These are phyloP conservation scores for Ptiloglossa arizonensis DNA, from an alignment of 1,140 invertebrate genomes.

Conservation along the genomic window DNA sequence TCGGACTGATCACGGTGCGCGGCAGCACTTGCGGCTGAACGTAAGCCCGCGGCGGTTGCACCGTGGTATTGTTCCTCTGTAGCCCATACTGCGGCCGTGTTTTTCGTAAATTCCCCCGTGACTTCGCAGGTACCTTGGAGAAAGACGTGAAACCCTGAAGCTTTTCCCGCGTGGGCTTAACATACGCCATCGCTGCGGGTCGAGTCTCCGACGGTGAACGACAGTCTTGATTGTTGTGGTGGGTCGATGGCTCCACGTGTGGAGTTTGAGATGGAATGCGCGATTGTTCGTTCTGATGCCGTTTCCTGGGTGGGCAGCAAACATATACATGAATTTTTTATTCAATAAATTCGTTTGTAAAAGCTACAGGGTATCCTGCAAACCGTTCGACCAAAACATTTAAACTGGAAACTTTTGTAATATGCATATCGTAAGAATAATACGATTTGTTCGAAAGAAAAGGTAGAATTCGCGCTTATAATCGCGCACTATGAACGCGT, in stretches of 20 bases:
- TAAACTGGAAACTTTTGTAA: too few relatives aligned
- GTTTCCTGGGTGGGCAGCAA: conserved; percentile 71
- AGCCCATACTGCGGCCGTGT: conserved; percentile 56
- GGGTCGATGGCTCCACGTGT: conserved; percentile 67
- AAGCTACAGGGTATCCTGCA: not conserved
- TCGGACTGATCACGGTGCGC: conserved; percentile 49
- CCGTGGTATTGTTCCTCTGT: conserved; percentile 47
- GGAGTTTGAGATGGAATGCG: conserved; percentile 71
- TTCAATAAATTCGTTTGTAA: not conserved
- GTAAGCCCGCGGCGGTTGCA: conserved; percentile 62
- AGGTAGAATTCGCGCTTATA: too few relatives aligned
- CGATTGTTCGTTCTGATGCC: conserved; percentile 74
- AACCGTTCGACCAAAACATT: too few relatives aligned
- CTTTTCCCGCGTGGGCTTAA: conserved; percentile 74
- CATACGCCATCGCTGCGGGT: conserved; percentile 57
- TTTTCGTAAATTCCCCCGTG: conserved; percentile 65
- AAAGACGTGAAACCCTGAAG: conserved; percentile 65
- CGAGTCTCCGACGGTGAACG: conserved; percentile 56
- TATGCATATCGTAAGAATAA: too few relatives aligned
- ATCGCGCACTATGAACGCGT: too few relatives aligned
- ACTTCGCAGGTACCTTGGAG: conserved; percentile 71
- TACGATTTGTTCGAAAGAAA: too few relatives aligned
- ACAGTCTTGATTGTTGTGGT: conserved; percentile 64
- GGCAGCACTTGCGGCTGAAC: conserved; percentile 63
- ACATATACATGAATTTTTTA: not conserved